Conservation (phyloP, 2,888 invertebrate genomes). For the Leptinotarsa peninsularis region DNA sequence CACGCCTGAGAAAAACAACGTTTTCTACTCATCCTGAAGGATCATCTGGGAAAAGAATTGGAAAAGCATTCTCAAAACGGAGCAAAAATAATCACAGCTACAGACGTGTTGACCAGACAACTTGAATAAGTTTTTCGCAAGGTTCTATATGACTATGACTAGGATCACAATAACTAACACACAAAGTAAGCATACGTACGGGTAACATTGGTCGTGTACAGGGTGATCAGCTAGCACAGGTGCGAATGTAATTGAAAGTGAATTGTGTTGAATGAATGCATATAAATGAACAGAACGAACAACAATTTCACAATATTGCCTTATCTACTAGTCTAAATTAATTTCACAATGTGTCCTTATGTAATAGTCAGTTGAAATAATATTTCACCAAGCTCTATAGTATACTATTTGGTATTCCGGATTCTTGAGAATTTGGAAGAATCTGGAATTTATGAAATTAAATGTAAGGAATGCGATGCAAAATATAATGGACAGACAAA, state of each 20-base stretch:
- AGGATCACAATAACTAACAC: constrained; percentile 22
- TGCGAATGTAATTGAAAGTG: constrained; percentile 40
- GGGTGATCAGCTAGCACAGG: constrained; percentile 51
- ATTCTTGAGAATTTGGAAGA: too few species aligned
- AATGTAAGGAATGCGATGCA: too few species aligned
- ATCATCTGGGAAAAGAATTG: background rate
- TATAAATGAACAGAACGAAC: background rate
- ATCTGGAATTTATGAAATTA: too few species aligned
- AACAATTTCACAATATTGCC: too few species aligned
- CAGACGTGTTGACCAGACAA: background rate
- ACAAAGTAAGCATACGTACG: constrained; percentile 52
- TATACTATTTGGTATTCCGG: too few species aligned
- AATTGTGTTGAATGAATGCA: constrained; percentile 20
- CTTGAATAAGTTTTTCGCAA: background rate
- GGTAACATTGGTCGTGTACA: constrained; percentile 51
- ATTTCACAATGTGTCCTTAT: too few species aligned
- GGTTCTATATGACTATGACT: background rate
- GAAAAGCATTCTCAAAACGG: background rate
- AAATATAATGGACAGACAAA: too few species aligned
- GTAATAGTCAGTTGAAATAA: too few species aligned
- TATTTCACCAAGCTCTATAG: too few species aligned
- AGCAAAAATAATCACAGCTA: background rate
- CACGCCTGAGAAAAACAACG: background rate
- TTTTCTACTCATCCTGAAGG: background rate
- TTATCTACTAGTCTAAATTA: too few species aligned